Conservation (phyloP, 2,113 vertebrate species). For the Paedocypris sp. region DNA sequence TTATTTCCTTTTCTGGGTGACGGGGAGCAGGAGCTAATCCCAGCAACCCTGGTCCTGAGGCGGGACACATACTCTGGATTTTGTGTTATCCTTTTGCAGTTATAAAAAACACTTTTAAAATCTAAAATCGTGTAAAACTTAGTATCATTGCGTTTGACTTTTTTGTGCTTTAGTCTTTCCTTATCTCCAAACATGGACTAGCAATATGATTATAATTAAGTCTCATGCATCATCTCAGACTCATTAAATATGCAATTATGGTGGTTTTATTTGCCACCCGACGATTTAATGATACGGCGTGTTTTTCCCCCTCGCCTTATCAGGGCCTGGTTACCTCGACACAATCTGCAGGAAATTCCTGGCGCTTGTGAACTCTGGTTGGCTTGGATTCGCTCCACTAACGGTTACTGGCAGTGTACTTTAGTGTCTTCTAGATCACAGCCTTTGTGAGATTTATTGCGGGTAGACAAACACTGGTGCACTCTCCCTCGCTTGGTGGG, state of each 20-base stretch:
- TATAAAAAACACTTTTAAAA: too few species aligned
- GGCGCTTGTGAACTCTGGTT: conserved; percentile 45
- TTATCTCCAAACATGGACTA: too few species aligned
- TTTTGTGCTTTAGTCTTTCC: too few species aligned
- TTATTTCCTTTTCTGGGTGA: too few species aligned
- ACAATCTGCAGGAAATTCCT: conserved; percentile 65
- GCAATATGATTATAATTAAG: neutral
- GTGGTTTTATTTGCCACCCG: conserved; percentile 11
- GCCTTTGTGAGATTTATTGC: conserved; percentile 15
- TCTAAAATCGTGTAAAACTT: too few species aligned
- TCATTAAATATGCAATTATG: neutral
- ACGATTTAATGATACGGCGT: conserved; percentile 30
- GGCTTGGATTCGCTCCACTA: conserved; percentile 46
- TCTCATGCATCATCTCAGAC: neutral
- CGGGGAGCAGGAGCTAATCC: too few species aligned
- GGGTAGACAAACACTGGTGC: neutral
- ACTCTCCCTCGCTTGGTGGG: neutral
- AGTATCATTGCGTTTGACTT: too few species aligned
- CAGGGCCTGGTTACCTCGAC: conserved; percentile 43
- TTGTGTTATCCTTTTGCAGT: too few species aligned
- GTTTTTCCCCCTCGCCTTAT: conserved; percentile 49
- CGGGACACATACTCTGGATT: too few species aligned
- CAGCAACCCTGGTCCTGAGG: too few species aligned
- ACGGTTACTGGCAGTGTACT: conserved; percentile 44
- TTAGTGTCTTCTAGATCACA: conserved; percentile 37